Base-by-base conservation (phyloP, 2,797 vertebrate species). In the Tenualosa ilisha region DNA sequence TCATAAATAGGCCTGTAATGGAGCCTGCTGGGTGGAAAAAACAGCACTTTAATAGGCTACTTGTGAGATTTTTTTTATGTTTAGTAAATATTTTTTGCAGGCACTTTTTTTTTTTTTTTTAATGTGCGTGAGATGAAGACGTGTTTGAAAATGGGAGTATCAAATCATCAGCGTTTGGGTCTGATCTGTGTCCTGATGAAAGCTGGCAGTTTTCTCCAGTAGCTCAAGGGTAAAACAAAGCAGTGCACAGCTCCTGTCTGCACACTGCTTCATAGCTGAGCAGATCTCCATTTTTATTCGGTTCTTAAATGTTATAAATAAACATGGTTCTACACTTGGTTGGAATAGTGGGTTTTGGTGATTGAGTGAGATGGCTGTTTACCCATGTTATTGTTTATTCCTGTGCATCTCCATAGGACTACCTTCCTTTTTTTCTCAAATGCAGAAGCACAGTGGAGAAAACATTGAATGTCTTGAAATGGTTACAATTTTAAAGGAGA, bases 81-180 rank as follows among this genome's bases (percentile, higher is more conserved):
- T 75, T 75, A 37, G 37, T 75, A 75, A 75, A 75, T 43, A 75
- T 75, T 75, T 75, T 75, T 75, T 40, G 68, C 84, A 17, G n/a
- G 75, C 31, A 83, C 65, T 65, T 83, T 49, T 82, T 54, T 65
- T 50, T 50, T 85, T 65, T 82, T 9, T 43, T 83, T 87, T 85
- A 24, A 59, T 63, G 49, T 85, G 75, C 37, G 49, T 43, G 26
- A 59, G 56, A 63, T 54, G 84, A 61, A 85, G 84, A 46, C 31
- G 31, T 43, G 68, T 54, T 68, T 54, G 56, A 83, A 68, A 85
- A 81, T 72, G 84, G 82, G 49, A 63, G 50, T 81, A 53, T 72
- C 51, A 40, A 46, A 82, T 49, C 56, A 81, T 81, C 54, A 82
- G 63, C 75, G 49, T 37, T 37, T 75, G 5, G 31, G 31, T 43